Percentiles rank a stretch among this genome's conserved stretches.
Evolutionary conservation across 1,140 invertebrate species (phyloP).

Genomic region (Grapholita molesta): DNA sequence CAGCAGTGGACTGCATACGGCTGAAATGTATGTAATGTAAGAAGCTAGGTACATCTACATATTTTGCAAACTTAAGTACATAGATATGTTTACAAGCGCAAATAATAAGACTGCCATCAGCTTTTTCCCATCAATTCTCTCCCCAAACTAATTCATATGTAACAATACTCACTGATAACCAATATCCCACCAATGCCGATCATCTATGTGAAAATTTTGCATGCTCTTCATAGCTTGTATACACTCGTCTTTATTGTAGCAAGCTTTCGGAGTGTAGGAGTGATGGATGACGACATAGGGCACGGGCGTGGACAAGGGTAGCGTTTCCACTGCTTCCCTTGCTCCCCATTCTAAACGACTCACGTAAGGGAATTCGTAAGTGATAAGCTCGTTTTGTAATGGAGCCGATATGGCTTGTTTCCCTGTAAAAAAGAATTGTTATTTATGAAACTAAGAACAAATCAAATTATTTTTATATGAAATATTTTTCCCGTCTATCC

Average conservation of each 20-base stretch:
- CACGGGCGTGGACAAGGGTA: conserved; percentile 79
- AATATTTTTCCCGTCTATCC: too few species aligned
- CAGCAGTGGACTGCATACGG: too few species aligned
- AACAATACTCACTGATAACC: conserved; percentile 77
- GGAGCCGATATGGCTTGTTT: conserved; percentile 15
- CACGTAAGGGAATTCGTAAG: conserved; percentile 73
- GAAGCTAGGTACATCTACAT: too few species aligned
- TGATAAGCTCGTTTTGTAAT: conserved; percentile 45
- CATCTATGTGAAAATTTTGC: conserved; percentile 80
- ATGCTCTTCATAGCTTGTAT: conserved; percentile 76
- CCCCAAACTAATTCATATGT: not conserved
- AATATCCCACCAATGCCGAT: conserved; percentile 83
- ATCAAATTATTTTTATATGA: too few species aligned
- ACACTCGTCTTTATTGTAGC: conserved; percentile 76
- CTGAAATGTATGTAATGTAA: too few species aligned
- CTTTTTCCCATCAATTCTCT: too few species aligned
- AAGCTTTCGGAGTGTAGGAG: conserved; percentile 81
- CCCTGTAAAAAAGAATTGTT: conserved; percentile 15
- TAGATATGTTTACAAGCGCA: too few species aligned
- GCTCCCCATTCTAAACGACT: conserved; percentile 82
- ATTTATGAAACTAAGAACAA: too few species aligned
- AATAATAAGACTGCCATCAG: too few species aligned
- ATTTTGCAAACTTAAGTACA: too few species aligned
- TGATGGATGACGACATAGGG: conserved; percentile 89
- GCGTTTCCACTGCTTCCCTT: conserved; percentile 69